Percentiles rank a stretch among this genome's conserved stretches.
Evolutionary conservation across 37 sponge, comb jelly and placozoan genomes (phyloP).

Genomic region (Aphrocallistes beatrix): DNA sequence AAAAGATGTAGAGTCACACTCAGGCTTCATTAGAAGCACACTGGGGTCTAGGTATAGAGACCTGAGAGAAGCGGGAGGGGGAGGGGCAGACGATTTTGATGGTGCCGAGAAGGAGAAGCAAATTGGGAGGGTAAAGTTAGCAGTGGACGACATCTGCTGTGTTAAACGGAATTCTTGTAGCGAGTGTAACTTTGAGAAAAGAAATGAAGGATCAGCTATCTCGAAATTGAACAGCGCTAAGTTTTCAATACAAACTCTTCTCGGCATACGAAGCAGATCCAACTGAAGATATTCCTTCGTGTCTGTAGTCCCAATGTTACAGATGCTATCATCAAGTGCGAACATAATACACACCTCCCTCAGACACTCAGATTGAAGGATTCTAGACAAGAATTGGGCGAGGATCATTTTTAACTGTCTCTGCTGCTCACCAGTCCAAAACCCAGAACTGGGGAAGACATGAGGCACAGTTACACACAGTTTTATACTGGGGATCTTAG

Average conservation of each 20-base stretch:
- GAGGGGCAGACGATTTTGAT: too few species aligned
- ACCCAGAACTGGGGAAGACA: not conserved
- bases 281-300: not conserved
- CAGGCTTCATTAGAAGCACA: not conserved
- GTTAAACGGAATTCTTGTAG: not conserved
- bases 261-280: not conserved
- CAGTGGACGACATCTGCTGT: not conserved
- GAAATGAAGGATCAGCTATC: not conserved
- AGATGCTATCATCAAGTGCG: not conserved
- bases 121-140: not conserved
- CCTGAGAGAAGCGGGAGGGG: not conserved
- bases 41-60: not conserved
- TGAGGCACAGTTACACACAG: not conserved
- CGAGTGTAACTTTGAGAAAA: not conserved
- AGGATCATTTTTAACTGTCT: not conserved
- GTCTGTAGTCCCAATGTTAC: not conserved
- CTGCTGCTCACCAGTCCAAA: not conserved
- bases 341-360: not conserved
- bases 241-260: not conserved
- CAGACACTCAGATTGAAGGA: not conserved
- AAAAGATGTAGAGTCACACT: not conserved
- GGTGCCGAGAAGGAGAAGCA: not conserved
- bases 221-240: not conserved
- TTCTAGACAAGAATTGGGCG: not conserved
- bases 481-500: not conserved